phyloP scores from a whole-genome alignment of 1,140 invertebrate species.

The Caerostris extrusa region DNA sequence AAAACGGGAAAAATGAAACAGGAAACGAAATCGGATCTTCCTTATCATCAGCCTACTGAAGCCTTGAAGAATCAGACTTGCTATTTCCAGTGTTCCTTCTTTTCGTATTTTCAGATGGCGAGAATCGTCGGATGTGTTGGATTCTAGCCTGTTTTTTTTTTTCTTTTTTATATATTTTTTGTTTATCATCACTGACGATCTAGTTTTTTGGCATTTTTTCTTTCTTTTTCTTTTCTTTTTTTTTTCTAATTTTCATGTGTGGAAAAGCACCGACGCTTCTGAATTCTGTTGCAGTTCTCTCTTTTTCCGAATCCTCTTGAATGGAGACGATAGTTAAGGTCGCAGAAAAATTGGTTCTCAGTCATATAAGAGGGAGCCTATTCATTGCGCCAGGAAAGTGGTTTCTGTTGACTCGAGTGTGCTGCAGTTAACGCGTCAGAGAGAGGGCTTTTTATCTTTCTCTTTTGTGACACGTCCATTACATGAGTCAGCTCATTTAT shows the following conservation, averaged over 20 bases:
- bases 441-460: neutral
- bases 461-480: slow-evolving; percentile 14
- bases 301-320: slow-evolving; percentile 15
- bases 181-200: slow-evolving; percentile 15
- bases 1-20: neutral
- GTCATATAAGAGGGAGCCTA: neutral
- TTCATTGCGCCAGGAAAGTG: slow-evolving; percentile 34
- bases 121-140: neutral
- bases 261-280: slow-evolving; percentile 2
- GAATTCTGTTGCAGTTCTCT: neutral
- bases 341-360: slow-evolving; percentile 27
- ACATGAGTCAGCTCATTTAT: neutral
- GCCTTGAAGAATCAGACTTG: slow-evolving; percentile 25
- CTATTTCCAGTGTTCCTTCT: slow-evolving; percentile 31
- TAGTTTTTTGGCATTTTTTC: neutral
- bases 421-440: neutral
- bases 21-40: slow-evolving; percentile 61
- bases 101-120: neutral
- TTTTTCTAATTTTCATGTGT: neutral
- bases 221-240: no score
- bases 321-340: slow-evolving; percentile 25
- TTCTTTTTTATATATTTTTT: neutral
- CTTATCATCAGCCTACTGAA: slow-evolving; percentile 49
- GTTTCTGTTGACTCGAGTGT: neutral
- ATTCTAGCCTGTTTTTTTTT: neutral